A percentile compares a stretch with the other conserved stretches of the same genome.
phyloP scores from a whole-genome alignment of 2,888 invertebrate species.

The Thysanoteuthis rhombus region DNA sequence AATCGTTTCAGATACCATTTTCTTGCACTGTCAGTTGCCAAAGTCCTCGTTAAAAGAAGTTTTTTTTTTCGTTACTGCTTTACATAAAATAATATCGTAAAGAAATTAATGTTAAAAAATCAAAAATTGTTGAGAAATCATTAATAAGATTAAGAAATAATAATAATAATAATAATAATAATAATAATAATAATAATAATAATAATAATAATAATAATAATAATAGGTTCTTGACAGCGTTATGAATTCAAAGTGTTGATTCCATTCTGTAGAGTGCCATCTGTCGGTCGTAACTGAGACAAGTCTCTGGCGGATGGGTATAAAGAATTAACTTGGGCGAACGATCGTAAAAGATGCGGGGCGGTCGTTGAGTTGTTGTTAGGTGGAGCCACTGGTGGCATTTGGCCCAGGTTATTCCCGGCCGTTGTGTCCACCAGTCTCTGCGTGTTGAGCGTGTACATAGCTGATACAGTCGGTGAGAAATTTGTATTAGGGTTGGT shows the following conservation, averaged over 20 bases:
- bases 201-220: background rate
- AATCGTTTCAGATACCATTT: background rate
- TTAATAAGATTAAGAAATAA: background rate
- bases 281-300: conserved; percentile 21
- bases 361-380: background rate
- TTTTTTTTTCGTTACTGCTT: background rate
- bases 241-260: conserved; percentile 24
- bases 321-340: conserved; percentile 24
- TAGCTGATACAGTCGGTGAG: conserved; percentile 24
- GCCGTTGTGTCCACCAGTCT: conserved; percentile 17
- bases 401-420: conserved; percentile 15
- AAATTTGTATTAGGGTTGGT: conserved; percentile 20
- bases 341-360: conserved; percentile 16
- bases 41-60: background rate
- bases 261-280: background rate
- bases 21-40: background rate
- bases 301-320: conserved; percentile 27
- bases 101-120: too few relatives aligned
- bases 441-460: conserved; percentile 23
- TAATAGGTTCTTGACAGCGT: background rate
- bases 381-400: conserved; percentile 14
- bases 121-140: too few relatives aligned
- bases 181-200: background rate
- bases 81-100: background rate
- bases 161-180: background rate